Conservation (phyloP, 2,113 vertebrate genomes). For the Eulemur rufifrons region DNA sequence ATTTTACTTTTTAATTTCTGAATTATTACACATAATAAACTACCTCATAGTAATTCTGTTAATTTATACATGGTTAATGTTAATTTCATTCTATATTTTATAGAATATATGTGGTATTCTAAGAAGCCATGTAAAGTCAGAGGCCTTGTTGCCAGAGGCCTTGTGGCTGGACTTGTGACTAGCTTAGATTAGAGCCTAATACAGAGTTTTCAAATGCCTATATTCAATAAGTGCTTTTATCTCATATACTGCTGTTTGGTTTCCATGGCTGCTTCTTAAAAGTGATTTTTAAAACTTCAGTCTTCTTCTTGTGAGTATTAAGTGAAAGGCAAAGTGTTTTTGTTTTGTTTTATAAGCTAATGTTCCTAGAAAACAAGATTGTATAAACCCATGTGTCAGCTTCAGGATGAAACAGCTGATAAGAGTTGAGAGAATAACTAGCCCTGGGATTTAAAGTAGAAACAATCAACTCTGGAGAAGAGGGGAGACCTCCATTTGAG, state of each 20-base stretch:
- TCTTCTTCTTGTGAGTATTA: not conserved
- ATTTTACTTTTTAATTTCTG: constrained; percentile 35
- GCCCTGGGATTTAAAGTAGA: not conserved
- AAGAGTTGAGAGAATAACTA: not conserved
- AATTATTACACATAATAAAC: not conserved
- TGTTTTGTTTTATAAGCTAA: not conserved
- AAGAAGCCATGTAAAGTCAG: not conserved
- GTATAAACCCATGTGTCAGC: not conserved
- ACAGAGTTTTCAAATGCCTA: not conserved
- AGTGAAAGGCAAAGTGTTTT: not conserved
- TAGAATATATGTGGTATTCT: not conserved
- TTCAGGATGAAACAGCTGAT: not conserved
- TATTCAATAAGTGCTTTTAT: not conserved
- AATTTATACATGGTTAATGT: not conserved
- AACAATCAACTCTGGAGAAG: not conserved
- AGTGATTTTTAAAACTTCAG: not conserved
- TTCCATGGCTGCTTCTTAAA: not conserved
- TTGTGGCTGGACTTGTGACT: not conserved
- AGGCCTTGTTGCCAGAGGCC: not conserved
- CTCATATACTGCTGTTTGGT: not conserved
- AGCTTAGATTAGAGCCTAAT: not conserved
- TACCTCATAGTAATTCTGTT: not conserved
- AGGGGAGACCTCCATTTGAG: not conserved
- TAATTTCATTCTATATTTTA: not conserved
- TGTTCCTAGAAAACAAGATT: not conserved